phyloP scores from a whole-genome alignment of 2,797 vertebrate genomes.

The Phalanger gymnotis region DNA sequence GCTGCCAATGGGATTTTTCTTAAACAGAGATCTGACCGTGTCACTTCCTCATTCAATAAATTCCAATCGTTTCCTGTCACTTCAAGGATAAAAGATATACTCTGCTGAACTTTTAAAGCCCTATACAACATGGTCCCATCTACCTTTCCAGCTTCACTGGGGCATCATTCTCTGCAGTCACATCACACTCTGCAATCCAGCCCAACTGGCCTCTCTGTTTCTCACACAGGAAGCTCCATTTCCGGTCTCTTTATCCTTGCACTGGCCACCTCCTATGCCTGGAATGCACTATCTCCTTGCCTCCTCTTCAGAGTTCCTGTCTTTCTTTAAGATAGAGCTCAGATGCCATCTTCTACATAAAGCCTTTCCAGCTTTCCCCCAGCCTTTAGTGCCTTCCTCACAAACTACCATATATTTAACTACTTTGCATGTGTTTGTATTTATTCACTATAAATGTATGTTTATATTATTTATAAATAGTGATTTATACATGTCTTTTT shows the following conservation, averaged over 20 bases:
- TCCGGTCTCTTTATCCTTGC: background rate
- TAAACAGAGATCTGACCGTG: no score
- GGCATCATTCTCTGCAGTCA: background rate
- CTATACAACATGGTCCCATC: background rate
- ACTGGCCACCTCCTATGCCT: background rate
- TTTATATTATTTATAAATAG: no score
- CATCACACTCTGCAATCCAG: background rate
- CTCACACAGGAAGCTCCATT: background rate
- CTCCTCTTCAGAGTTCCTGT: no score
- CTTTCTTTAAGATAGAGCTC: no score
- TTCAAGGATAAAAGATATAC: background rate
- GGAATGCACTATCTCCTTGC: no score
- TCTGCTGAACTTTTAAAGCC: background rate
- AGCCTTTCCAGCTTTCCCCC: background rate
- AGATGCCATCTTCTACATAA: background rate
- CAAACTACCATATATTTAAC: background rate
- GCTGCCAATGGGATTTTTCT: background rate
- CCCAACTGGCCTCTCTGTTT: background rate
- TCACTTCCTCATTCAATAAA: no score
- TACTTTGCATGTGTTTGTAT: no score
- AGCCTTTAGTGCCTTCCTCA: background rate
- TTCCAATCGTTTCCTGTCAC: no score
- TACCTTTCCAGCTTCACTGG: background rate
- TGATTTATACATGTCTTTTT: background rate
- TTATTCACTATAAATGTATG: background rate